Base-by-base conservation (phyloP, 2,888 invertebrate genomes). In the Cyaniris semiargus region DNA sequence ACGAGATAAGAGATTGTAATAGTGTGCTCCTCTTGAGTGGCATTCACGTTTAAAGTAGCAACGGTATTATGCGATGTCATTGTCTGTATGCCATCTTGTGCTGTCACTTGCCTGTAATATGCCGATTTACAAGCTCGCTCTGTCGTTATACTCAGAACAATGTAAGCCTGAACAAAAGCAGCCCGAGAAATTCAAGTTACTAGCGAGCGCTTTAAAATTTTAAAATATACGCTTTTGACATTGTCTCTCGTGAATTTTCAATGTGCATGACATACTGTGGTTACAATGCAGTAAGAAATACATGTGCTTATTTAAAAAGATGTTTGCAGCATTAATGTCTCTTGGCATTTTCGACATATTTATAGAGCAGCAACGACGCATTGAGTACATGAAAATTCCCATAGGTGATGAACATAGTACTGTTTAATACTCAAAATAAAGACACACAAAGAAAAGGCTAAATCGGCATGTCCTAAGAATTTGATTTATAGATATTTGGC, bases 91-190 rank as follows among this genome's bases (percentile, higher is more conserved):
- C 76, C 76, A 66, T 76, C 76, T 76, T 44, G 66, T 66, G 70
- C 48, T 71, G 70, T 76, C 76, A 76, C 70, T 76, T 70, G 76
- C 70, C 76, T 76, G 76, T 76, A 76, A 76, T 76, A 70, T 70
- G 76, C 76, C 76, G 76, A 70, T 76, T 76, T 76, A 76, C 71
- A 76, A 71, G 70, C 70, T 53, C 70, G 70, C 70, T 53, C 70
- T 31, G 76, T 34, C 70, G 48, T 74, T 53, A 53, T 53, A 53
- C 48, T 27, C 48, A 21, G 74, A 74, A 74, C 74, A 74, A 74
- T 74, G 74, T 74, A 53, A 74, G 23, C 13, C 23, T 31, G 23
- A 74, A 74, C 48, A 74, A 74, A 72, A 23, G 44, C 48, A 48
- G 34, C 34, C 7, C 48, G 23, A 27, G 27, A 53, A 48, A 48